Evolutionary conservation across 2,797 vertebrate species (phyloP).

Genomic region (Darevskia nairensis): DNA sequence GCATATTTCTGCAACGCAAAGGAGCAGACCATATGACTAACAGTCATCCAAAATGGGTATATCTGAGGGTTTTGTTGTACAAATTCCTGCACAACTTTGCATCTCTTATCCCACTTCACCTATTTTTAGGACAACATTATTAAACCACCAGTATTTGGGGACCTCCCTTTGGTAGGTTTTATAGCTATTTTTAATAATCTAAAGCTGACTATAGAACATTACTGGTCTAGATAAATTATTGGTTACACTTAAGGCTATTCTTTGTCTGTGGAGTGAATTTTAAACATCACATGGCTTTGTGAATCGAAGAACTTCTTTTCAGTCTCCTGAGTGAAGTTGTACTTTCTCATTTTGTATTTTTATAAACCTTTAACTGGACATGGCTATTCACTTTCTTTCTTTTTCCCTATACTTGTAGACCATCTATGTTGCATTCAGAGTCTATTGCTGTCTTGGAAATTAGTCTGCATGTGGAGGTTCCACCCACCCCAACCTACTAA

Average conservation of each 20-base stretch:
- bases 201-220: neutral
- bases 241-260: neutral
- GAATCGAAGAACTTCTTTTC: neutral
- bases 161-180: neutral
- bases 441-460: slow-evolving; percentile 32
- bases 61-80: neutral
- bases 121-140: neutral
- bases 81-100: neutral
- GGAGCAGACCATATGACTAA: neutral
- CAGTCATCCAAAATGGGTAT: neutral
- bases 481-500: slow-evolving; percentile 45
- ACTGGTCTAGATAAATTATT: neutral
- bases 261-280: neutral
- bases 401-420: slow-evolving; percentile 27
- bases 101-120: no score
- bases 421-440: slow-evolving; percentile 28
- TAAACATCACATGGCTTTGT: neutral
- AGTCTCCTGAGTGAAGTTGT: neutral
- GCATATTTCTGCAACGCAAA: neutral
- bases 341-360: neutral
- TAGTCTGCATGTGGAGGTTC: slow-evolving; percentile 47
- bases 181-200: neutral
- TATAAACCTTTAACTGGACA: slow-evolving; percentile 4
- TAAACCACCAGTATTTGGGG: neutral
- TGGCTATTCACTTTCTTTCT: slow-evolving; percentile 13